Base-by-base conservation (phyloP, 2,113 vertebrate species). In the Cavia aperea region DNA sequence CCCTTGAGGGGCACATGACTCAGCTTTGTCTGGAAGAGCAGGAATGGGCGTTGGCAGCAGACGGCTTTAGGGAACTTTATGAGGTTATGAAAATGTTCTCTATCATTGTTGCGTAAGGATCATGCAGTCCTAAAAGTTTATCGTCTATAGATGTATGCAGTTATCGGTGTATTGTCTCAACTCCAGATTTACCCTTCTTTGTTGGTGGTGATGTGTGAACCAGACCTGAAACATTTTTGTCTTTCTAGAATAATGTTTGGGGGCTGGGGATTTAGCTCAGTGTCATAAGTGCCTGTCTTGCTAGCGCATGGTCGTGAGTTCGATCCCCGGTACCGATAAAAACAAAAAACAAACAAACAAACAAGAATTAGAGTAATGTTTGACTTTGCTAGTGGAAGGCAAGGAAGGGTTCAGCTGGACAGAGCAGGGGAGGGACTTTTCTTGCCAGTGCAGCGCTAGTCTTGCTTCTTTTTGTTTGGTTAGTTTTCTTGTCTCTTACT, bases 111-210 rank as follows among this genome's bases (percentile, higher is more conserved):
- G 3, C 39, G 18, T 54, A n/a, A 36, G 68, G 21, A 31, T 70
- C 24, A 1, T 33, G 10, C 13, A 2, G 0, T 1, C 1, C 21
- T n/a, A 43, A 8, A 51, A 15, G 3, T 31, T 7, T 9, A 18
- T 39, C 7, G 0, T 51, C n/a, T 62, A 1, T 58, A 54, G 51
- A 11, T 51, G 14, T 18, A 16, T 83, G 63, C 54, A 19, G 0
- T 18, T 26, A 19, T 5, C 33, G 10, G 0, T 13, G 39, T 62
- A 54, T 54, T 62, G 63, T 75, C 24, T 81, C 46, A 73, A 1
- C 26, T 66, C 39, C 43, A 19, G 0, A 46, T 9, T 51, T 63
- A 60, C 65, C 36, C 14, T 58, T 36, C 54, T 79, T 66, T 85
- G 63, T 33, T 83, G 29, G 75, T 73, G 33, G 58, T 75, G 49